Percentiles rank a stretch among this genome's conserved stretches.
Conservation (phyloP, 2,797 vertebrate genomes). For the Agapornis canus region DNA sequence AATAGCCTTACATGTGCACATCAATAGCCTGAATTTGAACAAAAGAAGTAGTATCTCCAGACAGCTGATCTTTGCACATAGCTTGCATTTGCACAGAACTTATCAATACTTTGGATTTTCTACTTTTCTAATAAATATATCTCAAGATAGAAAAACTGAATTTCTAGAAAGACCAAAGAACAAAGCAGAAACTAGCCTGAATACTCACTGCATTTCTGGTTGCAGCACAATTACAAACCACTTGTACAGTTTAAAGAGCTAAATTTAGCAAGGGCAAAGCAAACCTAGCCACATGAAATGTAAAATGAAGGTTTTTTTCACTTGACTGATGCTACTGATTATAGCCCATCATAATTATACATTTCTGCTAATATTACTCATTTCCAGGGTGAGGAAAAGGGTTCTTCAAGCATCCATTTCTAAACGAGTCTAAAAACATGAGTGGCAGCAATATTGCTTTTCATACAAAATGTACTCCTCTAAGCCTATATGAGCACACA, state of each 20-base stretch:
- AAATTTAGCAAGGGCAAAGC: slow-evolving; percentile 2
- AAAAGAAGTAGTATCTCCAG: neutral
- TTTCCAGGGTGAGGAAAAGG: neutral
- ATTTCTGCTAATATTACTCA: neutral
- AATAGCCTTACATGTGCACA: neutral
- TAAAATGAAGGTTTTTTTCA: neutral
- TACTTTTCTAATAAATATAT: neutral
- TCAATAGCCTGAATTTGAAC: neutral
- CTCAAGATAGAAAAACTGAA: neutral
- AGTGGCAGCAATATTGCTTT: neutral
- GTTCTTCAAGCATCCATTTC: neutral
- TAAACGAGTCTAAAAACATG: neutral
- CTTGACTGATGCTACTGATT: slow-evolving; percentile 33
- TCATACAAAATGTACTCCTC: neutral
- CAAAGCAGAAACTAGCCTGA: neutral
- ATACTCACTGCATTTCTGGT: neutral
- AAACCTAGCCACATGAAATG: neutral
- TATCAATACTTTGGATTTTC: neutral
- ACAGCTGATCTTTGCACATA: neutral
- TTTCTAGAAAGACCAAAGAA: neutral
- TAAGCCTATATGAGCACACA: neutral
- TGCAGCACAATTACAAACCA: neutral
- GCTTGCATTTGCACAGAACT: neutral
- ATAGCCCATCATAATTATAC: neutral
- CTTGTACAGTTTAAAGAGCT: neutral